These are phyloP conservation scores for Machaerirhynchus nigripectus DNA, from an alignment of 2,113 vertebrate species.

Conservation along the genomic window DNA sequence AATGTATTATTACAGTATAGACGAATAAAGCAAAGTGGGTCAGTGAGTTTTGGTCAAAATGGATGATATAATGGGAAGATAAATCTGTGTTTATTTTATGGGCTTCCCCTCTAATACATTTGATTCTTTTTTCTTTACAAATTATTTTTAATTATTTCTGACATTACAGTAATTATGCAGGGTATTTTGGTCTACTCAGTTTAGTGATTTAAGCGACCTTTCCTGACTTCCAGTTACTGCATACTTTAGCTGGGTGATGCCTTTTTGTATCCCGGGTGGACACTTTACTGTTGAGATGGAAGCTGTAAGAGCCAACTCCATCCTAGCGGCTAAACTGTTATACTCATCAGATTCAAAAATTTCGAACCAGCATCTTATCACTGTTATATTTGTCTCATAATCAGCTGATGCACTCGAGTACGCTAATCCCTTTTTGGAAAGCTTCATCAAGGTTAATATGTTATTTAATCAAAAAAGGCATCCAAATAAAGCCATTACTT, in stretches of 20 bases:
- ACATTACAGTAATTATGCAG: background rate
- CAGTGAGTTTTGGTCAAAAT: conserved; percentile 23
- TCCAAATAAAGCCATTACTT: conserved; percentile 61
- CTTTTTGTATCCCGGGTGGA: background rate
- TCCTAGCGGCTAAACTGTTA: conserved; percentile 6
- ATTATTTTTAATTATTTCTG: background rate
- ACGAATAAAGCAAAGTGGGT: background rate
- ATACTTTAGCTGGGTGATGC: background rate
- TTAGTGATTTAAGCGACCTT: background rate
- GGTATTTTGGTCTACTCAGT: background rate
- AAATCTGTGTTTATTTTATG: background rate
- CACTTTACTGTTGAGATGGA: background rate
- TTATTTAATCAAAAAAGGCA: conserved; percentile 61
- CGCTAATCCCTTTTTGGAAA: conserved; percentile 42
- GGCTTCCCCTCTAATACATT: background rate
- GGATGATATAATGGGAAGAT: background rate
- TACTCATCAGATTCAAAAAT: conserved; percentile 48
- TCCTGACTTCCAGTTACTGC: background rate
- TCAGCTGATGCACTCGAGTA: conserved; percentile 46
- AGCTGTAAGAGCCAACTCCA: conserved; percentile 21
- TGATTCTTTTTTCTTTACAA: background rate
- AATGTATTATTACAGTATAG: conserved; percentile 1
- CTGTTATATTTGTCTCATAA: conserved; percentile 41
- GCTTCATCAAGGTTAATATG: conserved; percentile 63
- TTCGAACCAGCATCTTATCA: conserved; percentile 37